Base-by-base conservation (phyloP, 2,113 vertebrate species). In the Polypterus bichir region DNA sequence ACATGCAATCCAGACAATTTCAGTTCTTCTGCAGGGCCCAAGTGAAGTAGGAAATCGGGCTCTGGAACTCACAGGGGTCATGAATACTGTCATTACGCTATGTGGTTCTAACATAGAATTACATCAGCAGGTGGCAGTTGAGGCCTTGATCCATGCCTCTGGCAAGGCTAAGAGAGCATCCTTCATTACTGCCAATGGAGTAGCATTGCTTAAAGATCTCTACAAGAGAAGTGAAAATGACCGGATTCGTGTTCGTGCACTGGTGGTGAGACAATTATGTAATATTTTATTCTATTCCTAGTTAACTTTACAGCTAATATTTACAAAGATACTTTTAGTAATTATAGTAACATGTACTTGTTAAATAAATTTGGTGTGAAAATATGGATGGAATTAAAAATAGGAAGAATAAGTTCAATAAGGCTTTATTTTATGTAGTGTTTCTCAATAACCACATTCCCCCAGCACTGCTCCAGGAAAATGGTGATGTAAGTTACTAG, bases 151-250 rank as follows among this genome's bases (percentile, higher is more conserved):
- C 79, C 92, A 98, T 0, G 95, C 96, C 0, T 91, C 93, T 0
- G 93, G 93, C 68, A 99, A 97, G 74, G 93, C 96, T 65, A 98
- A 97, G 79, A 87, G 90, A 0, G 96, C 96, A 6, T 92, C 94
- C 0, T 99, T 98, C 77, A 97, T 98, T 79, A 98, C 93, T 0
- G 86, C 93, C 71, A 96, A 97, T 0, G 96, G 95, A 0, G 94
- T 97, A 64, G 80, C 88, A 0, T 89, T 99, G 46, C 89, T 99
- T 2, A 99, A 99, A 72, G 94, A 98, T 71, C 91, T 99, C 54
- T 99, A 97, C 76, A 99, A 96, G 81, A 89, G 86, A 69, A 97
- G 93, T 0, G 87, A 93, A 68, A 89, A 83, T 64, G 96, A 97
- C 82, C 86, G 86, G 74, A 97, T 99, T 77, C 90, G 94, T 10